phyloP scores from a whole-genome alignment of 2,113 vertebrate genomes.

The Chamaea fasciata region DNA sequence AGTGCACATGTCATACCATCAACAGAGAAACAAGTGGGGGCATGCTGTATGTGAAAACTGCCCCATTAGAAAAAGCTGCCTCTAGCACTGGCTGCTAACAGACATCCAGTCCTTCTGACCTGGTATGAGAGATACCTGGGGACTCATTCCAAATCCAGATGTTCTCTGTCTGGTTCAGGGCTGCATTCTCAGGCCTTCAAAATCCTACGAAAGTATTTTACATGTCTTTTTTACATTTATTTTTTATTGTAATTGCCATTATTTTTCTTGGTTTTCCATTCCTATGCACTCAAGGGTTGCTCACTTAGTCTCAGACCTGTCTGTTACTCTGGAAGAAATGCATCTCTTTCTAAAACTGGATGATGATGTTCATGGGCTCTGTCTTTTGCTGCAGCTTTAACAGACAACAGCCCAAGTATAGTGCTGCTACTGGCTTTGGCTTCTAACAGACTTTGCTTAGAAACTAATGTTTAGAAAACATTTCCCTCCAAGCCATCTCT shows the following conservation, averaged over 20 bases:
- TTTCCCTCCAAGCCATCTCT: background rate
- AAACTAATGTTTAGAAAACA: background rate
- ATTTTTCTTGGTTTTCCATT: background rate
- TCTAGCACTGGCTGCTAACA: background rate
- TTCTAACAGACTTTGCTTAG: background rate
- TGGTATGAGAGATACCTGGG: background rate
- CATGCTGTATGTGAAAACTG: background rate
- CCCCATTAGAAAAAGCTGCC: background rate
- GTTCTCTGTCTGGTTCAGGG: background rate
- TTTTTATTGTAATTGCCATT: background rate
- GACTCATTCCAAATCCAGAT: background rate
- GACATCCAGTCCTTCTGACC: background rate
- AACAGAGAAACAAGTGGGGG: accelerated
- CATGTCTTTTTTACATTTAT: background rate
- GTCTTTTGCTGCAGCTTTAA: background rate
- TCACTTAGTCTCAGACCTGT: background rate
- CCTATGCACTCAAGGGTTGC: background rate
- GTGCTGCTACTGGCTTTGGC: background rate
- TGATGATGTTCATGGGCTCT: background rate
- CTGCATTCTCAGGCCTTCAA: background rate
- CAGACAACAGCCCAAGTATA: background rate
- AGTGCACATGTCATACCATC: background rate
- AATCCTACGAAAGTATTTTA: background rate
- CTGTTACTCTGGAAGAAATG: background rate
- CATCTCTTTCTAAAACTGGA: background rate